Evolutionary conservation across 2,113 vertebrate genomes (phyloP).

Genomic region (Opisthocomus hoazin): DNA sequence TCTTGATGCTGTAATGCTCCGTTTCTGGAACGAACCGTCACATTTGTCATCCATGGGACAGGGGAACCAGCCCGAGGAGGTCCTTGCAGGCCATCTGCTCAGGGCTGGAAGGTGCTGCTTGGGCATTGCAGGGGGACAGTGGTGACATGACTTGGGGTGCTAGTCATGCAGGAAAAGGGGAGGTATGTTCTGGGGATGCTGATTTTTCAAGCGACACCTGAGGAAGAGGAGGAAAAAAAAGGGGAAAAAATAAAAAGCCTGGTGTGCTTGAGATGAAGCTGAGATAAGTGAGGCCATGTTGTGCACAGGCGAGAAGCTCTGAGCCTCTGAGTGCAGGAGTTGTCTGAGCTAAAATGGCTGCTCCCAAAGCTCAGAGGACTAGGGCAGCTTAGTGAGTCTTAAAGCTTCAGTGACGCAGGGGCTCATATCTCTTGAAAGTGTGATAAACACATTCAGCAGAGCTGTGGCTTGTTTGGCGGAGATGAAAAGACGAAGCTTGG

Average conservation of each 20-base stretch:
- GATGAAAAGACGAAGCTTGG: slow-evolving; percentile 81
- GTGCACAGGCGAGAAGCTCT: slow-evolving; percentile 77
- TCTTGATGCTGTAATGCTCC: not conserved
- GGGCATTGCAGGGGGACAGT: slow-evolving; percentile 24
- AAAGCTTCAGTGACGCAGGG: slow-evolving; percentile 85
- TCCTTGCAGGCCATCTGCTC: slow-evolving; percentile 41
- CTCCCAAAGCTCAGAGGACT: slow-evolving; percentile 89
- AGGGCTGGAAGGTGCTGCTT: slow-evolving; percentile 52
- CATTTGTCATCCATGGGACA: slow-evolving; percentile 51
- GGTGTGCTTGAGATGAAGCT: slow-evolving; percentile 75
- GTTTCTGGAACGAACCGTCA: not conserved
- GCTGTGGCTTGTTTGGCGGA: slow-evolving; percentile 83
- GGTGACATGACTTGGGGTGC: not conserved
- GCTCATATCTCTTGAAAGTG: slow-evolving; percentile 87
- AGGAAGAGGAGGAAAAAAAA: slow-evolving; percentile 10
- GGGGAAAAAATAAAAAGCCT: slow-evolving; percentile 14
- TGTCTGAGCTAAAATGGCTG: slow-evolving; percentile 96
- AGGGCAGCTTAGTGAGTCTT: slow-evolving; percentile 88
- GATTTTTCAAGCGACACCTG: slow-evolving; percentile 75
- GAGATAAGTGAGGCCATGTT: slow-evolving; percentile 93
- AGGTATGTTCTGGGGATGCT: not conserved
- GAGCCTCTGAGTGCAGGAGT: slow-evolving; percentile 73
- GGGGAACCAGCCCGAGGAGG: slow-evolving; percentile 59
- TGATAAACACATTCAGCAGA: slow-evolving; percentile 87
- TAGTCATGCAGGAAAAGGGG: slow-evolving; percentile 12